Base-by-base conservation (phyloP, 2,888 invertebrate genomes). In the Priocnemis perturbator region DNA sequence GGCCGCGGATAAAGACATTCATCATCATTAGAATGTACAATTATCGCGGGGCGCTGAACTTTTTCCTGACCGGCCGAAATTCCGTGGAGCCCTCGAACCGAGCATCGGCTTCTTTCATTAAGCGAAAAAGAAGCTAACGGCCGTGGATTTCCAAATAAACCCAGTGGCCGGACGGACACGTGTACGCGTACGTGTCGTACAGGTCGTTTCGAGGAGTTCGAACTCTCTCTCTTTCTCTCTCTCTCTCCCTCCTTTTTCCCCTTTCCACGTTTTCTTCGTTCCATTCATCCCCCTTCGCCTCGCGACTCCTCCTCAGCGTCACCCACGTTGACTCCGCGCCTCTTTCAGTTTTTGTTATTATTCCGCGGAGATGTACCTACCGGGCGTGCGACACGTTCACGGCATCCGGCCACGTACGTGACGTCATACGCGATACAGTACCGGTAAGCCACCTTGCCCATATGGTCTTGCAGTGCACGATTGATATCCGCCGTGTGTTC, bases 361-460 rank as follows among this genome's bases (percentile, higher is more conserved):
- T 87, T 86, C 87, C 82, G 73, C 81, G 81, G 83, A 79, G 81
- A 76, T 79, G 77, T 67, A 78, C 80, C n/a, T n/a, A n/a, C n/a
- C 77, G 76, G 76, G 73, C 84, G 78, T 78, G 82, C 74, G 83
- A 83, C 87, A 87, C 87, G 87, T 87, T 82, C 81, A 74, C 83
- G 84, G 83, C 86, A 86, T 87, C 87, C 87, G 87, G 87, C 80
- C 78, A 76, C 73, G 86, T 86, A 87, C 87, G 87, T 87, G 87
- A 87, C 86, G 87, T 87, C 87, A 86, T 81, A 71, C 78, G 78
- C 74, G 69, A 81, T 81, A 81, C 75, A 65, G 67, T 65, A 77
- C 67, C 77, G 81, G 76, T 81, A 73, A 73, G 63, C 73, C 69
- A 45, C 45, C 69, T 45, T 53, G 69, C 67, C 75, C 82, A 81